These are phyloP conservation scores for Xyliphius kryptos DNA, from an alignment of 2,113 vertebrate genomes.

Conservation along the genomic window DNA sequence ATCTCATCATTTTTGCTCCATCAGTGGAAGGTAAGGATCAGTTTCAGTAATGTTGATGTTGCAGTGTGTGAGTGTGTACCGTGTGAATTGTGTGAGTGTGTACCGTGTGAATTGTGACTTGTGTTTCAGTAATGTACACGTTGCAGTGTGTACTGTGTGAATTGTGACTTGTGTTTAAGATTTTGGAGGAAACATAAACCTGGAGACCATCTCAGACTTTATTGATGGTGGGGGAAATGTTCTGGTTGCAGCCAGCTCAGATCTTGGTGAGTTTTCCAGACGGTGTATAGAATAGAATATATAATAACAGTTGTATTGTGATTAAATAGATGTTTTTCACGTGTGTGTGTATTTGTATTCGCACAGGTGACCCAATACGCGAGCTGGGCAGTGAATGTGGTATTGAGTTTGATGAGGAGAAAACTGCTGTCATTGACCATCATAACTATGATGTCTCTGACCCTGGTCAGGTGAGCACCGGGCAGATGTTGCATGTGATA, in stretches of 20 bases:
- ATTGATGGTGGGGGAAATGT: slow-evolving; percentile 93
- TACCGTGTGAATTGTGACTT: no score
- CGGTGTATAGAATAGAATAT: no score
- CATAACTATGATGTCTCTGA: slow-evolving; percentile 92
- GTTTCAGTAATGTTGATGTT: no score
- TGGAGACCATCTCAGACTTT: slow-evolving; percentile 92
- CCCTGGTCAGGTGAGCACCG: slow-evolving; percentile 77
- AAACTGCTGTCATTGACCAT: slow-evolving; percentile 91
- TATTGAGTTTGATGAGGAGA: slow-evolving; percentile 97
- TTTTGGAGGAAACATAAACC: slow-evolving; percentile 93
- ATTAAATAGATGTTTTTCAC: no score
- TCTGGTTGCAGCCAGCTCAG: slow-evolving; percentile 86
- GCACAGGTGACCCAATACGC: slow-evolving; percentile 88
- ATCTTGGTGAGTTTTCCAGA: slow-evolving; percentile 83
- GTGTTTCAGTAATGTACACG: no score
- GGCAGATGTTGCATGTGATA: not conserved
- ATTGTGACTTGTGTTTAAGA: slow-evolving; percentile 65
- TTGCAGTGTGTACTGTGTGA: not conserved
- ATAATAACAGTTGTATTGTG: no score
- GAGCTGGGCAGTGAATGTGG: slow-evolving; percentile 96
- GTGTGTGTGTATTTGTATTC: no score
- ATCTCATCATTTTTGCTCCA: slow-evolving; percentile 87
- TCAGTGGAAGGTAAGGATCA: slow-evolving; percentile 97
- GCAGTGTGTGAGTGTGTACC: no score
- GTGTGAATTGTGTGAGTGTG: no score